phyloP scores from a whole-genome alignment of 1,140 invertebrate species.

The Leptinotarsa texana region DNA sequence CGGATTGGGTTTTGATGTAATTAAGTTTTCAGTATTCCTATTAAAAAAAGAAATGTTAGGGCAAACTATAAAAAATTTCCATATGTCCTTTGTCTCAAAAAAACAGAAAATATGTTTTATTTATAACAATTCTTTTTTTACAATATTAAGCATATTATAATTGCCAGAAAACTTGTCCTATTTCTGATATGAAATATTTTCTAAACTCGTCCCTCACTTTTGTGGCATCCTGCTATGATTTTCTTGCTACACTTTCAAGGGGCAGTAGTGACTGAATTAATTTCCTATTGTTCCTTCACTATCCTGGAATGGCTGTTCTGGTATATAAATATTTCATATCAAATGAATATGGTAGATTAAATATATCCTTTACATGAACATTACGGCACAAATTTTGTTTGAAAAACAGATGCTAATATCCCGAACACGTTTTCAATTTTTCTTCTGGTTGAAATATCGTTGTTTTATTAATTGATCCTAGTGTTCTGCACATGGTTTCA shows the following conservation, averaged over 20 bases:
- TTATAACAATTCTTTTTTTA: not conserved
- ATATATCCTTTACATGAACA: not conserved
- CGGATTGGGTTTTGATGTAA: not conserved
- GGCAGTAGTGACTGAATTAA: not conserved
- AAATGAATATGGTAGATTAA: slow-evolving; percentile 7
- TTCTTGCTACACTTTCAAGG: slow-evolving; percentile 1
- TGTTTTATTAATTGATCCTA: slow-evolving; percentile 47
- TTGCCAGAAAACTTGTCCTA: not conserved
- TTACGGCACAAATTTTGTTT: not conserved
- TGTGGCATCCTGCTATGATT: not conserved
- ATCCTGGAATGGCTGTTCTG: slow-evolving; percentile 1
- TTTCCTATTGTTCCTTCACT: slow-evolving; percentile 13
- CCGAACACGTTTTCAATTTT: slow-evolving; percentile 62
- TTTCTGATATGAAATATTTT: slow-evolving; percentile 18
- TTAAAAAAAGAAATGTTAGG: not conserved
- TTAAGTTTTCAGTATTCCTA: not conserved
- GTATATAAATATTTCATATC: slow-evolving; percentile 20
- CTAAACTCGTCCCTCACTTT: slow-evolving; percentile 10
- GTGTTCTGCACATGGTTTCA: slow-evolving; percentile 57
- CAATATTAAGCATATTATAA: not conserved
- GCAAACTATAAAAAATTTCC: not conserved
- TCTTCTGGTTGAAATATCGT: slow-evolving; percentile 54
- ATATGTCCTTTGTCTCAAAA: not conserved
- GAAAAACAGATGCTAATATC: slow-evolving; percentile 55
- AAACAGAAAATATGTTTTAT: not conserved